Evolutionary conservation across 2,888 invertebrate genomes (phyloP), one percentile per base, ranked within the genome.

Genomic region (Nysson spinosus): DNA sequence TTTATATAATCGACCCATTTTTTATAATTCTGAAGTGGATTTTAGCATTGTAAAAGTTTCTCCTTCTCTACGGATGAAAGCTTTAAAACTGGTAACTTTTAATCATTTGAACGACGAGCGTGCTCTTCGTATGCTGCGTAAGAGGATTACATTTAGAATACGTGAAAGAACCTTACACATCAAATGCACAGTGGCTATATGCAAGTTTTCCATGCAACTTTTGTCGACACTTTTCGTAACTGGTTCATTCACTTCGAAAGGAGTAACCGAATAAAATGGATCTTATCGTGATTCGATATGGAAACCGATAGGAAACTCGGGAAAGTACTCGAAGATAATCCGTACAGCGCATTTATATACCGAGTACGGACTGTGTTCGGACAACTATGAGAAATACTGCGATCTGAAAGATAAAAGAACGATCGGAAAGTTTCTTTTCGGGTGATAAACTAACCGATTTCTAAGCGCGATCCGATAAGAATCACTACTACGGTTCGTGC

Each of bases 381-480:
- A 5, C 22, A 19, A 11, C 20, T 22, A 12, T 24, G 62, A 50
- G 28, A 50, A 55, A 55, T 62, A 50, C 26, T 37, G 28, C 43
- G 39, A 61, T 43, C 9, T 16, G 11, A 32, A 4, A 26, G 64
- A 49, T 64, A 54, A 54, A 54, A 34, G 52, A 61, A 32, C 54
- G 49, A 49, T 44, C 43, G 49, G 34, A 54, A 55, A 52, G 12
- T 61, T 64, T 50, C 28, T 22, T 19, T 6, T 20, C 19, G 26
- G 47, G 43, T 40, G 64, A 62, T 28, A 42, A 43, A 61, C 52
- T 37, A 58, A 58, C 28, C 52, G 49, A 65, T 64, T 58, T 64
- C 17, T 28, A 49, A 58, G 40, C n/a, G n/a, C 14, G 24, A 56
- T 42, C n/a, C 55, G 50, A 63, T 61, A 60, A 43, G 11, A 46